These are phyloP conservation scores for Drosophila asahinai DNA, from an alignment of 1,140 invertebrate genomes.

Conservation along the genomic window DNA sequence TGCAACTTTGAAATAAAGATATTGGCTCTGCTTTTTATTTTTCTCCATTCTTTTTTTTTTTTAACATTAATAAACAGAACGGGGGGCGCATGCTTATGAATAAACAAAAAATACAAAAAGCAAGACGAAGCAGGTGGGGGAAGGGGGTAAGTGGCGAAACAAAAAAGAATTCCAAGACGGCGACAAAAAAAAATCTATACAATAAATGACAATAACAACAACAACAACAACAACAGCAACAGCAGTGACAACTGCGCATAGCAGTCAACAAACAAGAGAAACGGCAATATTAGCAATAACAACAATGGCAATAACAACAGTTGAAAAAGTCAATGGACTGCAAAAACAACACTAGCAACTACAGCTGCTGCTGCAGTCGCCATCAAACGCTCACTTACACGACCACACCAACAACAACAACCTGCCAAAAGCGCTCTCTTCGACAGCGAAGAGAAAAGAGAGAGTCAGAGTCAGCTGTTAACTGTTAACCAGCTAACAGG, in stretches of 20 bases:
- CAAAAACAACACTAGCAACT: conserved; percentile 59
- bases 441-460: conserved; percentile 3
- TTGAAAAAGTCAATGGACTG: conserved; percentile 78
- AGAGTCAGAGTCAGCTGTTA: not conserved
- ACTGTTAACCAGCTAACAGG: conserved; percentile 31
- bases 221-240: conserved; percentile 26
- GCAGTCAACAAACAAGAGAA: conserved; percentile 32
- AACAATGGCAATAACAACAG: conserved; percentile 49
- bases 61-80: conserved; percentile 62
- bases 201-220: conserved; percentile 52
- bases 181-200: conserved; percentile 57
- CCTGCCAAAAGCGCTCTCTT: conserved; percentile 29
- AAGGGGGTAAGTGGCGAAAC: not conserved
- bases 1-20: conserved; percentile 17
- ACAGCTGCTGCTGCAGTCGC: conserved; percentile 44
- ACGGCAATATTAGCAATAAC: conserved; percentile 23
- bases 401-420: conserved; percentile 36
- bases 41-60: not conserved
- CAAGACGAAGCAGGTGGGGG: not conserved
- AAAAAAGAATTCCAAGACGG: conserved; percentile 7
- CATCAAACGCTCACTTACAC: conserved; percentile 56
- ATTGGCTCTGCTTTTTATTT: conserved; percentile 1
- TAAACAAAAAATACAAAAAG: conserved; percentile 22
- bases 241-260: conserved; percentile 59
- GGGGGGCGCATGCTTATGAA: conserved; percentile 46